These are phyloP conservation scores for Onychostruthus taczanowskii DNA, from an alignment of 2,113 vertebrate species.

Conservation along the genomic window DNA sequence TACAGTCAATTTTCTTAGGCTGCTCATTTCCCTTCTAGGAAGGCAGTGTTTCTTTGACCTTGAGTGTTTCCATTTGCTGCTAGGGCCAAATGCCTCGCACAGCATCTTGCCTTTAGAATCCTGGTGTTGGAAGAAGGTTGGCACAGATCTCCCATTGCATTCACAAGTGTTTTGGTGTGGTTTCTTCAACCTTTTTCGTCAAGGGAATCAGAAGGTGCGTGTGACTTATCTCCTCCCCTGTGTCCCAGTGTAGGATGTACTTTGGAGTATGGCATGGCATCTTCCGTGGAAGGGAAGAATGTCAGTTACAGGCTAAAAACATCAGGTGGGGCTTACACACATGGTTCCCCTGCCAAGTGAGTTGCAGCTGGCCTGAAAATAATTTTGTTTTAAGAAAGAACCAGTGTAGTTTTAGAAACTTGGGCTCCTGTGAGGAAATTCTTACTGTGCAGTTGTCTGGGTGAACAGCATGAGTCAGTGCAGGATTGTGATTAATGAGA, in stretches of 20 bases:
- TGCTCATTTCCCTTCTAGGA: not conserved
- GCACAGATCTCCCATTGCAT: not conserved
- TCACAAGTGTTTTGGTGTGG: not conserved
- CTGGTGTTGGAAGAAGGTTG: not conserved
- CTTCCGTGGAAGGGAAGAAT: not conserved
- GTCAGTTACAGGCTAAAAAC: not conserved
- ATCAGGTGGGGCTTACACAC: not conserved
- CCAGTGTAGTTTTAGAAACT: not conserved
- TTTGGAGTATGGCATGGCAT: not conserved
- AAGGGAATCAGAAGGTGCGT: not conserved
- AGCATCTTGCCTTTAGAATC: not conserved
- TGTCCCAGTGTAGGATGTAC: not conserved
- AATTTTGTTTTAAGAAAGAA: not conserved
- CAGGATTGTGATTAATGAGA: not conserved
- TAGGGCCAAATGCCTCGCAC: not conserved
- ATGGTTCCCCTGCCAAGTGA: fast-evolving
- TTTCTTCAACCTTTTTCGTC: not conserved
- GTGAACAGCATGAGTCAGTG: not conserved
- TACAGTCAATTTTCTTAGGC: not conserved
- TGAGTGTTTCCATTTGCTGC: not conserved
- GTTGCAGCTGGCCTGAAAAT: not conserved
- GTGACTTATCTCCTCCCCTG: not conserved
- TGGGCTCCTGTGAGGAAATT: not conserved
- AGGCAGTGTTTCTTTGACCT: not conserved
- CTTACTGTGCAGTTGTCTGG: not conserved